Conservation (phyloP, 2,797 vertebrate genomes). For the Poecilia gillii region DNA sequence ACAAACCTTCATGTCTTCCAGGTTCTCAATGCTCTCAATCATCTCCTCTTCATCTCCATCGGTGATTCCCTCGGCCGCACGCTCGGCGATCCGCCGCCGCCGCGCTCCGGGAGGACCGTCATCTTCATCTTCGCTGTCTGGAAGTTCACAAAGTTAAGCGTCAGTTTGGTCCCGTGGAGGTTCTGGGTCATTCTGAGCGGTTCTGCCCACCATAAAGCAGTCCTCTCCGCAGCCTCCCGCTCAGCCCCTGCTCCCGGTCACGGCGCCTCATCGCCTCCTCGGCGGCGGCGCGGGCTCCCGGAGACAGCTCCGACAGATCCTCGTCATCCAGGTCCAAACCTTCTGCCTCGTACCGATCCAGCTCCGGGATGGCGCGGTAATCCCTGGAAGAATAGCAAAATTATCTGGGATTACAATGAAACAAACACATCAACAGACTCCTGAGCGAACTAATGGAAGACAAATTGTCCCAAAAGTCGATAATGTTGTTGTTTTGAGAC, state of each 20-base stretch:
- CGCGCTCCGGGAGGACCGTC: constrained; percentile 89
- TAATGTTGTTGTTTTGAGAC: background rate
- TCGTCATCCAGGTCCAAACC: constrained; percentile 90
- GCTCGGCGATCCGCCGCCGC: constrained; percentile 87
- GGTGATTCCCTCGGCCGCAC: constrained; percentile 86
- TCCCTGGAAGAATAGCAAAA: constrained; percentile 78
- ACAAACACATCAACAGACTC: background rate
- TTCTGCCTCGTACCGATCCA: constrained; percentile 91
- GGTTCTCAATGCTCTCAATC: constrained; percentile 98
- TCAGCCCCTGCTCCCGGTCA: constrained; percentile 85
- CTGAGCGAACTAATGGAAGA: too few relatives aligned
- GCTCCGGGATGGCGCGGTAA: constrained; percentile 91
- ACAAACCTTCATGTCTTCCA: constrained; percentile 94
- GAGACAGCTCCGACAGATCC: constrained; percentile 91
- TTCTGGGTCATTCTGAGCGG: background rate
- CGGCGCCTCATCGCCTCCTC: constrained; percentile 92
- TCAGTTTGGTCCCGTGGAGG: background rate
- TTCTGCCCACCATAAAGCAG: constrained; percentile 84
- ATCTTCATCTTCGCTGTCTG: constrained; percentile 95
- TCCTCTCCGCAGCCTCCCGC: constrained; percentile 87
- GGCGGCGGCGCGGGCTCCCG: constrained; percentile 90
- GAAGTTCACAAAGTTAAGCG: background rate
- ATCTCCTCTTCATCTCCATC: constrained; percentile 94
- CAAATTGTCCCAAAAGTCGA: too few relatives aligned
- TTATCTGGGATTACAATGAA: fast-evolving